Percentiles rank a stretch among this genome's conserved stretches.
Evolutionary conservation across 2,797 vertebrate genomes (phyloP).

Genomic region (Phataginus tetradactyla): DNA sequence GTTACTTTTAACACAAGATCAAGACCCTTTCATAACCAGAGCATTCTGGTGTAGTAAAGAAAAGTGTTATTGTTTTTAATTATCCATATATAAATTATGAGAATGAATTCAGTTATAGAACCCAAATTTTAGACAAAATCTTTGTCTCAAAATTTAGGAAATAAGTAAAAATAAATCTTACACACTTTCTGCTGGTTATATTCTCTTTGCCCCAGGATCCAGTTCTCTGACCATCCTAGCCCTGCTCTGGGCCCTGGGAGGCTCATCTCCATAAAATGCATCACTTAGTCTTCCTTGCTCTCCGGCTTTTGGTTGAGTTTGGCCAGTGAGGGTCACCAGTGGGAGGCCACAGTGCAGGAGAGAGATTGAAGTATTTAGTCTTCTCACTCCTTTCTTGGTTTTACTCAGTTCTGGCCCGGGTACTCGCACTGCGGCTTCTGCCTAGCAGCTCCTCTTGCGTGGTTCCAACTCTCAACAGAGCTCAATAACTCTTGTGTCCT

Average conservation of each 20-base stretch:
- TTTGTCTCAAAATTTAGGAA: conserved; percentile 27
- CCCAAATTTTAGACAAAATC: not conserved
- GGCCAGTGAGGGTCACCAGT: not conserved
- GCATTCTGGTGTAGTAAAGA: not conserved
- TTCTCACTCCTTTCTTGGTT: not conserved
- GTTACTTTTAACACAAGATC: not conserved
- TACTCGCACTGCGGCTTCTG: not conserved
- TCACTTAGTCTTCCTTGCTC: too few species aligned
- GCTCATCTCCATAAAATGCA: not conserved
- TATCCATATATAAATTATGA: not conserved
- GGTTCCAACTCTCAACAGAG: not conserved
- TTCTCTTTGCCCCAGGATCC: not conserved
- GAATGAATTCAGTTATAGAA: not conserved
- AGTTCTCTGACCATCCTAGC: not conserved
- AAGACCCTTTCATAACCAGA: not conserved
- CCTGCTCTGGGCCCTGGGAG: not conserved
- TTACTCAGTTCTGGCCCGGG: not conserved
- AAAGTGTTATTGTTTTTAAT: not conserved
- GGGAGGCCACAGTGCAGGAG: not conserved
- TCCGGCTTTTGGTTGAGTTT: not conserved
- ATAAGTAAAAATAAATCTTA: not conserved
- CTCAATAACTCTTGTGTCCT: not conserved
- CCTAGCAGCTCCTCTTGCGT: not conserved
- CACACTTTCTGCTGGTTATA: not conserved
- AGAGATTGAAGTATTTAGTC: not conserved